These are phyloP conservation scores for Oscheius sp. DNA, from an alignment of 1,140 invertebrate species.

Conservation along the genomic window DNA sequence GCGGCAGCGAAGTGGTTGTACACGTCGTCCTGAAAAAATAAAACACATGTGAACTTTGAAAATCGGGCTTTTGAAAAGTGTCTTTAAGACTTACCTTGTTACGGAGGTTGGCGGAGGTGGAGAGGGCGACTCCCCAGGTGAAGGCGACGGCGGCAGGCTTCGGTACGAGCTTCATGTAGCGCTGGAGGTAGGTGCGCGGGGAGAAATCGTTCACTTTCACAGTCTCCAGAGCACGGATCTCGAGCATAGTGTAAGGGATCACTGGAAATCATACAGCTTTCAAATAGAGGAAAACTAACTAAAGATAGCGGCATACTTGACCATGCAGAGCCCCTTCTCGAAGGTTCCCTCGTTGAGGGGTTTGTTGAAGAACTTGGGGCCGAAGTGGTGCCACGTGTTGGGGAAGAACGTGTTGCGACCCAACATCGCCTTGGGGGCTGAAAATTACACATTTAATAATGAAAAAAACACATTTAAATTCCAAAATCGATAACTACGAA, in stretches of 20 bases:
- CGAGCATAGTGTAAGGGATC: constrained; percentile 38
- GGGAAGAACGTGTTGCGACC: constrained; percentile 28
- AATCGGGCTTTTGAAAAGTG: background rate
- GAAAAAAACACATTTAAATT: background rate
- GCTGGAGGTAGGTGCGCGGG: constrained; percentile 18
- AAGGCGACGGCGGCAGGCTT: constrained; percentile 46
- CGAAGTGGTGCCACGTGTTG: constrained; percentile 32
- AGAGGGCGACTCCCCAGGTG: constrained; percentile 47
- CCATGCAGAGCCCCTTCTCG: constrained; percentile 49
- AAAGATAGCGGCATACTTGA: constrained; percentile 49
- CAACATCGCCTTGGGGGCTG: constrained; percentile 25
- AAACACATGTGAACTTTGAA: background rate
- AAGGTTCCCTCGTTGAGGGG: constrained; percentile 57
- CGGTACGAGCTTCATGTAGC: constrained; percentile 36
- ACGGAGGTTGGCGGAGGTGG: constrained; percentile 47
- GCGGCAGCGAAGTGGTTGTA: constrained; percentile 45
- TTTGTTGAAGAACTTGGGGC: constrained; percentile 57
- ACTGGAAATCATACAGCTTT: constrained; percentile 21
- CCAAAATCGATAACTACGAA: background rate
- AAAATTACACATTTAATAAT: background rate
- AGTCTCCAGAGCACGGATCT: constrained; percentile 37
- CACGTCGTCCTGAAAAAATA: constrained; percentile 40
- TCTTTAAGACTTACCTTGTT: constrained; percentile 27
- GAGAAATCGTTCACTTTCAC: constrained; percentile 33
- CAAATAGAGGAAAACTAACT: constrained; percentile 44